phyloP scores from a whole-genome alignment of 2,888 invertebrate genomes.

The Lithophane socia region DNA sequence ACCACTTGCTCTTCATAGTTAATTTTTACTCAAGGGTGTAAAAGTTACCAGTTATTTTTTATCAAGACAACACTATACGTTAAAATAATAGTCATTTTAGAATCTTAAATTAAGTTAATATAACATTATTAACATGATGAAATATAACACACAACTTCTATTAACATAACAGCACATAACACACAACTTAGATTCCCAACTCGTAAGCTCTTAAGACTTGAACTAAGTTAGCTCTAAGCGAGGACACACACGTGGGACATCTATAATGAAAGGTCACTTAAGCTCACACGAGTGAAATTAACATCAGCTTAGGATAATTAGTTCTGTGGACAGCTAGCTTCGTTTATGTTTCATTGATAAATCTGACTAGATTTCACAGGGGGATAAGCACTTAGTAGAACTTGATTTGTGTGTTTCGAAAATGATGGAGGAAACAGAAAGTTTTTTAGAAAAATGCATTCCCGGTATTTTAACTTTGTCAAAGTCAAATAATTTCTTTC shows the following conservation, averaged over 20 bases:
- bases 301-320: constrained; percentile 53
- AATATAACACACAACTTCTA: constrained; percentile 5
- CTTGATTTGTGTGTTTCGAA: background rate
- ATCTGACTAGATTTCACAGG: background rate
- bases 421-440: background rate
- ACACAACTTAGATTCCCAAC: constrained; percentile 33
- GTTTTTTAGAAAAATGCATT: too few species aligned
- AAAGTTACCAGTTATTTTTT: background rate
- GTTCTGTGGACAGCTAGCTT: constrained; percentile 14
- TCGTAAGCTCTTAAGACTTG: constrained; percentile 55
- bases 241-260: constrained; percentile 42
- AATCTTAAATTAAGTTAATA: background rate
- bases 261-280: constrained; percentile 63
- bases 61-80: background rate
- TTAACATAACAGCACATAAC: constrained; percentile 22
- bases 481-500: too few species aligned
- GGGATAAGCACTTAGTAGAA: background rate
- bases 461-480: background rate
- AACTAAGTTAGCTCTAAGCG: constrained; percentile 54
- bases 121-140: constrained; percentile 3
- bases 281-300: constrained; percentile 42
- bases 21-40: background rate
- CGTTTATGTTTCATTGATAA: background rate
- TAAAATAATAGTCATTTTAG: background rate
- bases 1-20: background rate